Evolutionary conservation across 2,113 vertebrate genomes (phyloP).

Genomic region (Pavo muticus): DNA sequence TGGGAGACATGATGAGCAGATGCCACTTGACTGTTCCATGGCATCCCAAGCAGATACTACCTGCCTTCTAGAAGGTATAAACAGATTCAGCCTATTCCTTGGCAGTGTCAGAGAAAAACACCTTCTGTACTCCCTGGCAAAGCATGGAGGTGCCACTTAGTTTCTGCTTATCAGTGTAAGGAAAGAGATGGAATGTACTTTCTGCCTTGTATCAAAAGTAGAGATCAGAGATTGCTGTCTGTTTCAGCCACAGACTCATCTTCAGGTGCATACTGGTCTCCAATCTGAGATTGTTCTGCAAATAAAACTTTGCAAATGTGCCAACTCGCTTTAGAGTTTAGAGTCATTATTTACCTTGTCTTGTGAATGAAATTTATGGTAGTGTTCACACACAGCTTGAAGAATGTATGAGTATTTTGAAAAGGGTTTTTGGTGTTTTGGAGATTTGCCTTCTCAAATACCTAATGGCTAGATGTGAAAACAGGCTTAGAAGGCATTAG

Average conservation of each 20-base stretch:
- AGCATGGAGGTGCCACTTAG: not conserved
- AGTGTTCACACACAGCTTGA: not conserved
- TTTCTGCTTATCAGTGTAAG: not conserved
- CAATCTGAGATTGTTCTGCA: not conserved
- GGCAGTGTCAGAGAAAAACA: conserved; percentile 4
- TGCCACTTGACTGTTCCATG: conserved; percentile 30
- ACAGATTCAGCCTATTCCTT: conserved; percentile 26
- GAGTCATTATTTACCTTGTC: not conserved
- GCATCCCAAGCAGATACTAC: not conserved
- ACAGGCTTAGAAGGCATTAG: not conserved
- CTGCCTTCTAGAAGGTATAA: conserved; percentile 11
- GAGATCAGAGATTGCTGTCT: not conserved
- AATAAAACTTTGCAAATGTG: not conserved
- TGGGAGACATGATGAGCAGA: conserved; percentile 1
- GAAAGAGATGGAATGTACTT: not conserved
- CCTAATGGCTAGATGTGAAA: not conserved
- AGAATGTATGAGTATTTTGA: not conserved
- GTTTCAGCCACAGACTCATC: not conserved
- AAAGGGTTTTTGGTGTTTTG: not conserved
- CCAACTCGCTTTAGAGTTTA: not conserved
- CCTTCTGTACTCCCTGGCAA: conserved; percentile 24
- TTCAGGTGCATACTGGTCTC: not conserved
- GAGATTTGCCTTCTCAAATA: not conserved
- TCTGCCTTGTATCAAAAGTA: not conserved
- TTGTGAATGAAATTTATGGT: not conserved